Percentiles rank a stretch among this genome's conserved stretches.
These are phyloP conservation scores for Acrossocheilus wenchowensis DNA, from an alignment of 2,797 vertebrate genomes.

Conservation along the genomic window DNA sequence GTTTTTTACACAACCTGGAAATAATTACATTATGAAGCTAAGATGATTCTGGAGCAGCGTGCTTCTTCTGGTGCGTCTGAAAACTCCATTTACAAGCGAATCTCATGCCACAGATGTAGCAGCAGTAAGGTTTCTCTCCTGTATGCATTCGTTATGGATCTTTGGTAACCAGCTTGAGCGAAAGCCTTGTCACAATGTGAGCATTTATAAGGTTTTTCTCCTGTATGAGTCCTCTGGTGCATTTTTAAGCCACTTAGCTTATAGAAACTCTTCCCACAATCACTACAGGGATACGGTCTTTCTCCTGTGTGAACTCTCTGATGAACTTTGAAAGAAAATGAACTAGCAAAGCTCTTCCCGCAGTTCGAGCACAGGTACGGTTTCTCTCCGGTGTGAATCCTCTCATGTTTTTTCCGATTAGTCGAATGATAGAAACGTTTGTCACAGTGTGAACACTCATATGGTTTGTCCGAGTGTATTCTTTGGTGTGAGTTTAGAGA, in stretches of 20 bases:
- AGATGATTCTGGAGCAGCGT: not conserved
- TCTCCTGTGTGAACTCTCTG: not conserved
- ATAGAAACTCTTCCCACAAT: not conserved
- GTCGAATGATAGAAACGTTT: conserved; percentile 31
- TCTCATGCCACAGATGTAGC: not conserved
- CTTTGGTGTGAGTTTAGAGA: not conserved
- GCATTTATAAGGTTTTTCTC: not conserved
- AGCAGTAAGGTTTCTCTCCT: not conserved
- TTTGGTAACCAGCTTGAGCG: not conserved
- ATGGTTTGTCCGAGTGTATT: conserved; percentile 33
- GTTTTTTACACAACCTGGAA: not conserved
- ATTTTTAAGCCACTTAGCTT: not conserved
- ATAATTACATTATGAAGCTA: not conserved
- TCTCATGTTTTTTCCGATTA: conserved; percentile 40
- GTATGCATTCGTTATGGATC: not conserved
- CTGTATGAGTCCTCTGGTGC: not conserved
- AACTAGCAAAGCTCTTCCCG: not conserved
- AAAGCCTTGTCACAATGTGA: not conserved
- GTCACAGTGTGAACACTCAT: conserved; percentile 51
- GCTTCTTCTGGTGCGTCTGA: not conserved
- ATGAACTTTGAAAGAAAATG: not conserved
- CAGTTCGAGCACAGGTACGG: too few relatives aligned
- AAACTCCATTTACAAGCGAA: not conserved
- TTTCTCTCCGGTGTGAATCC: conserved; percentile 3
- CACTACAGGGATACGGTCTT: not conserved